These are phyloP conservation scores for Parapristionchus giblindavisi DNA, from an alignment of 2,888 invertebrate species.

Conservation along the genomic window DNA sequence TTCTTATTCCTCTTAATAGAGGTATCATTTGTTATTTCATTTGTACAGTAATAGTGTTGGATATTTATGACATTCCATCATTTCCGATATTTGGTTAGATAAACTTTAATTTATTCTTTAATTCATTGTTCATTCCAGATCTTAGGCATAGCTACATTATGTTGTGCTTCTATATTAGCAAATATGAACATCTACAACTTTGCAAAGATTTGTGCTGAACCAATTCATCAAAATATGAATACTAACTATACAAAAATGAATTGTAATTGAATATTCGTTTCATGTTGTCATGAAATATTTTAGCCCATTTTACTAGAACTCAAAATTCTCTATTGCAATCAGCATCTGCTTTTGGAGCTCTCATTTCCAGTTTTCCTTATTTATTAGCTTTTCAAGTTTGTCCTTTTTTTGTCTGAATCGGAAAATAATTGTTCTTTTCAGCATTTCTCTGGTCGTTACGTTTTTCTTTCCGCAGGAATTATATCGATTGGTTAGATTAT, in stretches of 20 bases:
- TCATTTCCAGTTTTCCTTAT: slow-evolving; percentile 8
- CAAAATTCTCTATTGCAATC: slow-evolving; percentile 18
- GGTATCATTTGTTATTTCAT: too few species aligned
- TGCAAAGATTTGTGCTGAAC: slow-evolving; percentile 11
- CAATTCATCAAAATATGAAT: background rate
- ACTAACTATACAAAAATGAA: slow-evolving; percentile 17
- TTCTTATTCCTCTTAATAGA: too few species aligned
- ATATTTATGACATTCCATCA: too few species aligned
- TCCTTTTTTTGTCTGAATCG: background rate
- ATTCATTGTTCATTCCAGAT: slow-evolving; percentile 26
- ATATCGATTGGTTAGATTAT: slow-evolving; percentile 4
- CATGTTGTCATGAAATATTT: background rate
- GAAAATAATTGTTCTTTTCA: background rate
- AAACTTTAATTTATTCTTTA: slow-evolving; percentile 1
- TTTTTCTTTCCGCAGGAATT: slow-evolving; percentile 15
- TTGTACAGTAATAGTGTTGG: too few species aligned
- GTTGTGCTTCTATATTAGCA: slow-evolving; percentile 9
- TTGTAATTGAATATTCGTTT: background rate
- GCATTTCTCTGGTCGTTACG: background rate
- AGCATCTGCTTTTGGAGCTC: slow-evolving; percentile 10
- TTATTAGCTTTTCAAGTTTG: slow-evolving; percentile 2
- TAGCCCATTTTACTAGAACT: background rate
- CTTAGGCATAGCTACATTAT: slow-evolving; percentile 8
- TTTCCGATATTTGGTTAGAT: too few species aligned
- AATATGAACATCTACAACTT: slow-evolving; percentile 32